These are phyloP conservation scores for Pteromalus puparum DNA, from an alignment of 1,140 invertebrate species.

Conservation along the genomic window DNA sequence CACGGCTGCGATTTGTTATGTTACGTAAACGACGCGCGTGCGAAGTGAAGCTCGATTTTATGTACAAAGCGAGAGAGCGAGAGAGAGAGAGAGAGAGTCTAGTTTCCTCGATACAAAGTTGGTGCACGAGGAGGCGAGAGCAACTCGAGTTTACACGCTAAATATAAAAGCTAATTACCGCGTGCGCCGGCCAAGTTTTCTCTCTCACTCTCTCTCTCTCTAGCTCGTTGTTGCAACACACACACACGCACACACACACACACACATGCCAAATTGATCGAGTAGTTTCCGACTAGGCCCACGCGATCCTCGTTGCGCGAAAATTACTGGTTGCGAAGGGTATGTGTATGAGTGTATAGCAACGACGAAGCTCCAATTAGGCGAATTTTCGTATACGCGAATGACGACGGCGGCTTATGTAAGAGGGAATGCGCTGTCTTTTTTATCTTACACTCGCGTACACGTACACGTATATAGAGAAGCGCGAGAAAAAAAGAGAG, in stretches of 20 bases:
- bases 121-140: neutral
- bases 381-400: neutral
- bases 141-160: constrained; percentile 15
- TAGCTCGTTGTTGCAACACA: neutral
- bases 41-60: neutral
- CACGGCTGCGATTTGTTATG: neutral
- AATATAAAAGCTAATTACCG: constrained; percentile 32
- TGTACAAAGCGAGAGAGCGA: neutral
- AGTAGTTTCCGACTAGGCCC: neutral
- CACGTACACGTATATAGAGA: no score
- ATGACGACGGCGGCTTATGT: neutral
- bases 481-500: constrained; percentile 3
- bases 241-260: neutral
- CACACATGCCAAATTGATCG: neutral
- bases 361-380: neutral
- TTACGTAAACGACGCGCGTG: neutral
- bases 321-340: neutral
- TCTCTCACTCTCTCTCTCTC: neutral
- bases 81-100: neutral
- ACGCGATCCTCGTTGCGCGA: neutral
- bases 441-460: neutral
- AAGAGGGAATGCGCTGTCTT: neutral
- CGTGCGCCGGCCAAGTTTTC: neutral
- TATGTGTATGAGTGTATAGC: neutral
- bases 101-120: neutral